Conservation (phyloP, 1,140 invertebrate genomes). For the Calosoma granatense region DNA sequence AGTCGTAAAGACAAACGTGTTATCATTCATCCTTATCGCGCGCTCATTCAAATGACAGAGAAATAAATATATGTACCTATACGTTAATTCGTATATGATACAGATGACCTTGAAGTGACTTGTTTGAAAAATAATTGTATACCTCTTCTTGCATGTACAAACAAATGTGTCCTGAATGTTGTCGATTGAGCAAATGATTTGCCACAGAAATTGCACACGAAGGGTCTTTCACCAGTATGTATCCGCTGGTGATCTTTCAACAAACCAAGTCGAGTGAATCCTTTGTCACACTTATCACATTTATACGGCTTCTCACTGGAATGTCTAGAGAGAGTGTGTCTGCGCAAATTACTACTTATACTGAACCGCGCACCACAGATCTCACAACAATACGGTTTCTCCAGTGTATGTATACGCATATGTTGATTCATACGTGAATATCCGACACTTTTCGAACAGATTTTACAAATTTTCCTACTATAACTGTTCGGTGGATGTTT, state of each 20-base stretch:
- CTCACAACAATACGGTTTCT: slow-evolving; percentile 18
- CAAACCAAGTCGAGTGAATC: background rate
- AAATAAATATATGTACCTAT: background rate
- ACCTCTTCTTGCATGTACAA: slow-evolving; percentile 3
- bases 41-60: background rate
- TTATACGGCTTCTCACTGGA: slow-evolving; percentile 4
- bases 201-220: slow-evolving; percentile 20
- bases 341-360: slow-evolving; percentile 7
- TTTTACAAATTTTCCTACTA: background rate
- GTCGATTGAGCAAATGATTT: slow-evolving; percentile 12
- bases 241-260: slow-evolving; percentile 16
- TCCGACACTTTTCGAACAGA: background rate
- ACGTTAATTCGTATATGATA: background rate
- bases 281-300: slow-evolving; percentile 17
- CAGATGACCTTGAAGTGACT: background rate
- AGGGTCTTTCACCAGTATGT: slow-evolving; percentile 19
- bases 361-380: slow-evolving; percentile 17
- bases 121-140: slow-evolving; percentile 1
- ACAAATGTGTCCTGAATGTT: background rate
- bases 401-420: slow-evolving; percentile 13
- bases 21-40: too few relatives aligned
- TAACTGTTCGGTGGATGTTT: background rate
- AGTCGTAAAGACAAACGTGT: too few relatives aligned
- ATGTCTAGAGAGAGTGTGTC: background rate
- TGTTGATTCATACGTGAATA: slow-evolving; percentile 4